Percentiles rank a stretch among this genome's conserved stretches.
These are phyloP conservation scores for Syngnathoides biaculeatus DNA, from an alignment of 2,113 vertebrate species.

Conservation along the genomic window DNA sequence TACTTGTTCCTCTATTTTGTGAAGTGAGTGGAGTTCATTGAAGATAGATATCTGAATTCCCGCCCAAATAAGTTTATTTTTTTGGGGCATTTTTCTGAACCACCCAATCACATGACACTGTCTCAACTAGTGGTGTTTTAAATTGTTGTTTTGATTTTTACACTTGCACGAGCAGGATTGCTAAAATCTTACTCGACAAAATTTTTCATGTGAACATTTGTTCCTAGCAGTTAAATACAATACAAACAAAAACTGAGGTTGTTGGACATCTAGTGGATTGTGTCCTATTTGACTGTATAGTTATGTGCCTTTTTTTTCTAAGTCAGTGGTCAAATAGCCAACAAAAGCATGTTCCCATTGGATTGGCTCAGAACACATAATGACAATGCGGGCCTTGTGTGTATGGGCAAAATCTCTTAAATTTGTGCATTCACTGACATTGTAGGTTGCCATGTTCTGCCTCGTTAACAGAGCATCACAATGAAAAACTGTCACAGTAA, in stretches of 20 bases:
- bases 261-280: neutral
- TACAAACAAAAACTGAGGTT: neutral
- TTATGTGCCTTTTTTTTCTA: constrained; percentile 64
- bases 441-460: constrained; percentile 30
- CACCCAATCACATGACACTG: too few species aligned
- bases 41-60: too few species aligned
- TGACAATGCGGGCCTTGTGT: constrained; percentile 19
- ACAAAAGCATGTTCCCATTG: constrained; percentile 45
- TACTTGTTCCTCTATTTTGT: too few species aligned
- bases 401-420: constrained; percentile 38
- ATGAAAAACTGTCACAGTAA: constrained; percentile 52
- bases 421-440: constrained; percentile 41
- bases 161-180: too few species aligned
- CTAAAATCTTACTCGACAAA: too few species aligned
- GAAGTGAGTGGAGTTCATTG: too few species aligned
- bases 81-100: too few species aligned
- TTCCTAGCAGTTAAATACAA: neutral
- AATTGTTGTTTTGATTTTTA: too few species aligned
- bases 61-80: too few species aligned
- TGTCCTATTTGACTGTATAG: constrained; percentile 7
- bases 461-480: constrained; percentile 51
- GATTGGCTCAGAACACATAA: constrained; percentile 43
- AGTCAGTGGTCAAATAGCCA: constrained; percentile 57
- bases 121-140: too few species aligned
- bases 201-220: too few species aligned